Percentiles rank a stretch among this genome's conserved stretches.
phyloP scores from a whole-genome alignment of 2,888 invertebrate genomes.

The Chelonus formosanus region DNA sequence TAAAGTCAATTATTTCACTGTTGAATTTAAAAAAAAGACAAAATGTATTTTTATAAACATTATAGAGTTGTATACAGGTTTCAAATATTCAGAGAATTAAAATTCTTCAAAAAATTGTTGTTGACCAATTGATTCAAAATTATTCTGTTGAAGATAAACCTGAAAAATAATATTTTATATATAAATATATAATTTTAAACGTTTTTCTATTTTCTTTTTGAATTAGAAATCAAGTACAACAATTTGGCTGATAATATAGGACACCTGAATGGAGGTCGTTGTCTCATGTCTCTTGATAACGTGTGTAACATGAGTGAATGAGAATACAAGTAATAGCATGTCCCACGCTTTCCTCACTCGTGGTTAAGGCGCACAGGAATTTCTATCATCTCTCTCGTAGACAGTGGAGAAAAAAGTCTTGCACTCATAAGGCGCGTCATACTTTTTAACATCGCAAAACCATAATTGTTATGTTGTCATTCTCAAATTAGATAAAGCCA shows the following conservation, averaged over 20 bases:
- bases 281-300: constrained; percentile 5
- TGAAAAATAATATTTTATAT: too few relatives aligned
- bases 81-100: too few relatives aligned
- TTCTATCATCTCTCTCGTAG: constrained; percentile 14
- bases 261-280: constrained; percentile 10
- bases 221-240: too few relatives aligned
- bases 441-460: constrained; percentile 6
- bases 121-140: too few relatives aligned
- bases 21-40: too few relatives aligned
- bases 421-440: constrained; percentile 9
- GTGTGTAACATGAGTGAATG: constrained; percentile 14
- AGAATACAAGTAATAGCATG: constrained; percentile 20
- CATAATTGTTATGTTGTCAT: constrained; percentile 10
- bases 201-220: too few relatives aligned
- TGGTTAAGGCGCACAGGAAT: constrained; percentile 22
- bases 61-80: too few relatives aligned
- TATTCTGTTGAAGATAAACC: too few relatives aligned
- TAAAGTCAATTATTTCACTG: too few relatives aligned
- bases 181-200: too few relatives aligned
- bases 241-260: constrained; percentile 3
- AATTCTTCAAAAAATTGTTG: too few relatives aligned
- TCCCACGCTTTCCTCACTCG: constrained; percentile 34
- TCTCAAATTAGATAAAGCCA: constrained; percentile 2
- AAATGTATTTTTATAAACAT: too few relatives aligned
- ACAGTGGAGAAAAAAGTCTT: constrained; percentile 3